Percentiles rank a stretch among this genome's conserved stretches.
phyloP scores from a whole-genome alignment of 2,113 vertebrate species.

The Cygnus atratus region DNA sequence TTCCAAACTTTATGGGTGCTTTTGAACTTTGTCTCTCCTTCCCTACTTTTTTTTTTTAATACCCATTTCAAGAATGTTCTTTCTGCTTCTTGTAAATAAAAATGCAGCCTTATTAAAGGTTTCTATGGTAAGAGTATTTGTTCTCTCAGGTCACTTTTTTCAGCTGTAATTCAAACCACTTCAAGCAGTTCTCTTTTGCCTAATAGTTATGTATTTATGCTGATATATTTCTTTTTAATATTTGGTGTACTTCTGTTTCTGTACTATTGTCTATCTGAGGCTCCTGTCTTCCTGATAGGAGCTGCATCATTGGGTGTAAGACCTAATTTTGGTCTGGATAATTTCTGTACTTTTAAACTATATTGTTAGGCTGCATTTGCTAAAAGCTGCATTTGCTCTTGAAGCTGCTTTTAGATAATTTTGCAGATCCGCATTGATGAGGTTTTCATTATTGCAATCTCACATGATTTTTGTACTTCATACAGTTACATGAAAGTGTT shows the following conservation, averaged over 20 bases:
- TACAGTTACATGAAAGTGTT: background rate
- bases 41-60: rapidly evolving
- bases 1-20: background rate
- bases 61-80: rapidly evolving
- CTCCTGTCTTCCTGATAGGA: background rate
- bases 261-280: background rate
- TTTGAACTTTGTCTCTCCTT: background rate
- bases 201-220: rapidly evolving
- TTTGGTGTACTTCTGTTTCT: background rate
- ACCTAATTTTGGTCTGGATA: background rate
- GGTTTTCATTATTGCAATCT: background rate
- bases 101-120: background rate
- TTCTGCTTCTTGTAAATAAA: background rate
- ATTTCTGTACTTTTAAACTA: background rate
- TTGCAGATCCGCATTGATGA: background rate
- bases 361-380: background rate
- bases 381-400: background rate
- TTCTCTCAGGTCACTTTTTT: background rate
- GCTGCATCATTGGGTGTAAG: background rate
- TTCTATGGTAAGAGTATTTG: background rate
- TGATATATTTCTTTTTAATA: background rate
- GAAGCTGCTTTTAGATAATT: background rate
- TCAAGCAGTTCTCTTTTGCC: background rate
- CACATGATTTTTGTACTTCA: rapidly evolving
- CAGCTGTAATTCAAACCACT: background rate